A percentile compares a stretch with the other conserved stretches of the same genome.
Evolutionary conservation across 1,140 invertebrate genomes (phyloP).

Genomic region (Battus philenor): DNA sequence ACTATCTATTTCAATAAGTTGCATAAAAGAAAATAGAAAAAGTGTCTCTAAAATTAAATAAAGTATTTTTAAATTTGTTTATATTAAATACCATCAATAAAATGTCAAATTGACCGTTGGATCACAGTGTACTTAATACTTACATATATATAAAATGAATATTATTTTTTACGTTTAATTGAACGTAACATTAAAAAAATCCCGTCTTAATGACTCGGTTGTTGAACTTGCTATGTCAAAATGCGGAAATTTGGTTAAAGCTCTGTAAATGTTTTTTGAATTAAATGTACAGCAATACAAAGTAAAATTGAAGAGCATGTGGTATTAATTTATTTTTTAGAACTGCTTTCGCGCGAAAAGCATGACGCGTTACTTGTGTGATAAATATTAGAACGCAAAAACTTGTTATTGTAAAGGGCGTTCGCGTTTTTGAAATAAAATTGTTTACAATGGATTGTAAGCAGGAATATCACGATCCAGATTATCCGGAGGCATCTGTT

Average conservation of each 20-base stretch:
- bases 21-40: no score
- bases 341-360: slow-evolving; percentile 23
- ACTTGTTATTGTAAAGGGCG: slow-evolving; percentile 25
- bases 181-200: slow-evolving; percentile 22
- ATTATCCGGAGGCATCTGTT: slow-evolving; percentile 50
- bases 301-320: no score
- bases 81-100: no score
- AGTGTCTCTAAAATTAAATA: no score
- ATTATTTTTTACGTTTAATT: slow-evolving; percentile 9
- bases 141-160: no score
- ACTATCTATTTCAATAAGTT: no score
- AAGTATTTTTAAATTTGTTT: no score
- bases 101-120: no score
- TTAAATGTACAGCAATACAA: slow-evolving; percentile 5
- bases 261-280: slow-evolving; percentile 15
- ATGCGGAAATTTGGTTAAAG: slow-evolving; percentile 16
- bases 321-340: no score
- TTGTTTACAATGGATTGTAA: slow-evolving; percentile 49
- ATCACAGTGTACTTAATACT: no score
- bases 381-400: slow-evolving; percentile 21
- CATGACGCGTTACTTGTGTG: slow-evolving; percentile 24
- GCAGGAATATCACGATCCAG: slow-evolving; percentile 62
- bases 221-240: slow-evolving; percentile 41
- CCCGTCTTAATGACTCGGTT: slow-evolving; percentile 30
- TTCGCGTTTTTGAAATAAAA: slow-evolving; percentile 27